These are phyloP conservation scores for Propithecus perrieri DNA, from an alignment of 2,797 vertebrate species.

Conservation along the genomic window DNA sequence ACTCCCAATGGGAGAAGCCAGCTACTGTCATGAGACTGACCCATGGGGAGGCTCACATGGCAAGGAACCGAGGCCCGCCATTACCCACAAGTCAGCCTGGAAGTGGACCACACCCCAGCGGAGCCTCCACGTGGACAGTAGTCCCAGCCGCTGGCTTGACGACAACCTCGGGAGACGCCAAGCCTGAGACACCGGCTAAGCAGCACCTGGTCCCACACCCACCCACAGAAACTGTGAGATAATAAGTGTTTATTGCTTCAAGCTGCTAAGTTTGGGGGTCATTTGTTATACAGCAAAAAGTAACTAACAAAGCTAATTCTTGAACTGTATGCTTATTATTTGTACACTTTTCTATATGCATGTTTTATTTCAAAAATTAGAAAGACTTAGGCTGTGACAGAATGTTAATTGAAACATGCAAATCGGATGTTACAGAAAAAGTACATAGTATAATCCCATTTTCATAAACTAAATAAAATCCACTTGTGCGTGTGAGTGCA, in stretches of 20 bases:
- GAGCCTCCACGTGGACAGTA: neutral
- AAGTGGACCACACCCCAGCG: neutral
- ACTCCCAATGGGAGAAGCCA: neutral
- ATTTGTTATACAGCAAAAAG: neutral
- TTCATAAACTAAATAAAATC: slow-evolving; percentile 18
- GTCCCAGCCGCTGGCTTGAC: neutral
- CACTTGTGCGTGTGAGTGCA: neutral
- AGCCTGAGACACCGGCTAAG: neutral
- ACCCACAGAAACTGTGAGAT: neutral
- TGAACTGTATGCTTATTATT: neutral
- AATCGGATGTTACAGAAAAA: neutral
- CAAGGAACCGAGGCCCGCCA: neutral
- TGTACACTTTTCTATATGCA: neutral
- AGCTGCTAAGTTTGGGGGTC: neutral
- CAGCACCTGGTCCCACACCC: neutral
- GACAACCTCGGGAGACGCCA: neutral
- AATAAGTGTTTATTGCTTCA: neutral
- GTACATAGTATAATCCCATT: neutral
- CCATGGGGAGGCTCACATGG: neutral
- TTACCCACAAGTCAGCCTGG: neutral
- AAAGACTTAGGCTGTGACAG: neutral
- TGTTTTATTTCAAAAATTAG: slow-evolving; percentile 30
- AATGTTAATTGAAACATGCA: neutral
- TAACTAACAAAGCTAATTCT: neutral
- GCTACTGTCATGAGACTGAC: neutral